A percentile compares a stretch with the other conserved stretches of the same genome.
phyloP scores from a whole-genome alignment of 2,888 invertebrate species.

The Odontomyia ornata region DNA sequence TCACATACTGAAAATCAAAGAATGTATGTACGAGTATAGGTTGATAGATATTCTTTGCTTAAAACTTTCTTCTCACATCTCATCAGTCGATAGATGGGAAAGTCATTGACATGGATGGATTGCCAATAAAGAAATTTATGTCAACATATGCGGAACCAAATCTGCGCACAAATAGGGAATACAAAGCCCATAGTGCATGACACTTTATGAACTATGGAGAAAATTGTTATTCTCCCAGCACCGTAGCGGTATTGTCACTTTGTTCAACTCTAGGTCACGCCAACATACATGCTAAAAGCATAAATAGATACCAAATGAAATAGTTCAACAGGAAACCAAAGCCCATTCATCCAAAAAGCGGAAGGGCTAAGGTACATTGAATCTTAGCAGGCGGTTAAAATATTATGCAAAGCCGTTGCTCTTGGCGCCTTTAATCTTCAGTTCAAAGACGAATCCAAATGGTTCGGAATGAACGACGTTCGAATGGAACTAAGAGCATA shows the following conservation, averaged over 20 bases:
- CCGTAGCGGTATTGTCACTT: neutral
- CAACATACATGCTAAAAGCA: neutral
- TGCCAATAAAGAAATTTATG: neutral
- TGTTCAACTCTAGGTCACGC: neutral
- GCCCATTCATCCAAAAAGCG: constrained; percentile 40
- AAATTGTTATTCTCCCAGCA: constrained; percentile 22
- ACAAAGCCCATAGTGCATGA: constrained; percentile 11
- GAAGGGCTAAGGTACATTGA: constrained; percentile 1
- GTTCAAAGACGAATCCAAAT: neutral
- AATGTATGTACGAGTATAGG: no score
- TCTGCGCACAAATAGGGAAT: neutral
- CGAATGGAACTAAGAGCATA: neutral
- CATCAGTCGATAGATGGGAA: neutral
- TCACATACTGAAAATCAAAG: no score
- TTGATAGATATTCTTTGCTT: no score
- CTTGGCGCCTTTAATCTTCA: constrained; percentile 29
- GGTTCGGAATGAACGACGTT: constrained; percentile 10
- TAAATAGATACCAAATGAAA: neutral
- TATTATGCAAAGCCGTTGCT: constrained; percentile 12
- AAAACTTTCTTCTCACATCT: neutral
- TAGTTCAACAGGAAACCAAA: constrained; percentile 35
- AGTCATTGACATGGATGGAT: neutral
- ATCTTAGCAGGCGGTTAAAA: constrained; percentile 1
- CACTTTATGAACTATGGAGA: constrained; percentile 16
- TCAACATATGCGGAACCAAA: constrained; percentile 27